Evolutionary conservation across 2,113 vertebrate genomes (phyloP).

Genomic region (Sebastes schlegelii): DNA sequence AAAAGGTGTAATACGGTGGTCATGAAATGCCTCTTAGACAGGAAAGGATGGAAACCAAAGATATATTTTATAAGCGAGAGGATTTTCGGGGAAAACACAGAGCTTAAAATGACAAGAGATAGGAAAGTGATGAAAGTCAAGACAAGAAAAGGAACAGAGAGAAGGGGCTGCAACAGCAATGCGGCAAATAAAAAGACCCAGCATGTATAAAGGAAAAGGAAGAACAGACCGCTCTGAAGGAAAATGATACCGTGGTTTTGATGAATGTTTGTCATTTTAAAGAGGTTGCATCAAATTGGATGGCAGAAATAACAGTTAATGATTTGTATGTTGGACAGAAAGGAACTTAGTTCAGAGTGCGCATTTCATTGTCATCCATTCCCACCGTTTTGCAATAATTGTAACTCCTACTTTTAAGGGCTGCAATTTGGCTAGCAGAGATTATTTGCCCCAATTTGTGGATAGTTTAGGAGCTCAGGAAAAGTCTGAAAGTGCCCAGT

Average conservation of each 20-base stretch:
- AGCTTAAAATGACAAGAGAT: conserved; percentile 56
- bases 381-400: conserved; percentile 78
- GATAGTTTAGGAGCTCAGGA: conserved; percentile 83
- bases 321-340: conserved; percentile 60
- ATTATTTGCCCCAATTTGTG: conserved; percentile 77
- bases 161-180: conserved; percentile 72
- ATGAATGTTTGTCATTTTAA: conserved; percentile 58
- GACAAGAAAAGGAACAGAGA: conserved; percentile 55
- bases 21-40: conserved; percentile 65
- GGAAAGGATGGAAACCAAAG: conserved; percentile 74
- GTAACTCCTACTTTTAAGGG: conserved; percentile 76
- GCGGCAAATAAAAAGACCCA: conserved; percentile 75
- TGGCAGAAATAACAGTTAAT: conserved; percentile 29
- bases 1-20: conserved; percentile 54
- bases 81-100: conserved; percentile 40
- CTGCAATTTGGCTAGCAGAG: conserved; percentile 79
- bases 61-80: conserved; percentile 42
- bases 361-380: conserved; percentile 75
- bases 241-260: conserved; percentile 50
- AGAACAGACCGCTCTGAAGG: conserved; percentile 56
- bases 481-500: conserved; percentile 79
- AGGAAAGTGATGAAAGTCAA: conserved; percentile 76
- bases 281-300: conserved; percentile 30
- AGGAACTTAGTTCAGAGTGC: conserved; percentile 57
- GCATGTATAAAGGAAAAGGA: conserved; percentile 67